Percentiles rank a stretch among this genome's conserved stretches.
Evolutionary conservation across 2,797 vertebrate species (phyloP).

Genomic region (Cyclopterus lumpus): DNA sequence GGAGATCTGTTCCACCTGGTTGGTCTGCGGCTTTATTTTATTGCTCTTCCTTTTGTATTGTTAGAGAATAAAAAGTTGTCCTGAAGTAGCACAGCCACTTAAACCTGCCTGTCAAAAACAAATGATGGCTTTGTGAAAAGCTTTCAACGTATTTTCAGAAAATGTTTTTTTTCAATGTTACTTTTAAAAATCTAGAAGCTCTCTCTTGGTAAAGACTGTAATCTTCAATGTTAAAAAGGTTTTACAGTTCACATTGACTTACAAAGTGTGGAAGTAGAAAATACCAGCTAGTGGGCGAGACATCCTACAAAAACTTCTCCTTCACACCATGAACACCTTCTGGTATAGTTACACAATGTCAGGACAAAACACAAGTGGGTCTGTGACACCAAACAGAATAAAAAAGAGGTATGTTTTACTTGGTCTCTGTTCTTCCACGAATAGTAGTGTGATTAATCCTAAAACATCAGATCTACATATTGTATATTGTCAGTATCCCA

Average conservation of each 20-base stretch:
- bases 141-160: conserved; percentile 59
- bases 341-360: conserved; percentile 25
- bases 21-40: conserved; percentile 23
- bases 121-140: conserved; percentile 75
- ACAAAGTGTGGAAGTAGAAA: conserved; percentile 73
- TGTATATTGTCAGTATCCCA: conserved; percentile 7
- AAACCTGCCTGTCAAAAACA: conserved; percentile 45
- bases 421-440: not conserved
- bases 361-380: conserved; percentile 22
- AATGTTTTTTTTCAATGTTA: conserved; percentile 41
- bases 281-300: conserved; percentile 50
- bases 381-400: not conserved
- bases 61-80: conserved; percentile 26
- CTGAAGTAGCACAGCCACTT: conserved; percentile 43
- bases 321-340: conserved; percentile 41
- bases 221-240: conserved; percentile 68
- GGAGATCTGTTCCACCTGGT: not conserved
- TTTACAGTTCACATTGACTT: conserved; percentile 75
- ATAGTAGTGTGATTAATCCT: conserved; percentile 10
- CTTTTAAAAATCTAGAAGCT: conserved; percentile 73
- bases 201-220: conserved; percentile 59
- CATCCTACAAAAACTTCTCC: conserved; percentile 42
- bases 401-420: conserved; percentile 5
- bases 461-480: not conserved
- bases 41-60: conserved; percentile 50